Percentiles rank a stretch among this genome's conserved stretches.
Evolutionary conservation across 1,140 invertebrate species (phyloP).

Genomic region (Drosophila trapezifrons): DNA sequence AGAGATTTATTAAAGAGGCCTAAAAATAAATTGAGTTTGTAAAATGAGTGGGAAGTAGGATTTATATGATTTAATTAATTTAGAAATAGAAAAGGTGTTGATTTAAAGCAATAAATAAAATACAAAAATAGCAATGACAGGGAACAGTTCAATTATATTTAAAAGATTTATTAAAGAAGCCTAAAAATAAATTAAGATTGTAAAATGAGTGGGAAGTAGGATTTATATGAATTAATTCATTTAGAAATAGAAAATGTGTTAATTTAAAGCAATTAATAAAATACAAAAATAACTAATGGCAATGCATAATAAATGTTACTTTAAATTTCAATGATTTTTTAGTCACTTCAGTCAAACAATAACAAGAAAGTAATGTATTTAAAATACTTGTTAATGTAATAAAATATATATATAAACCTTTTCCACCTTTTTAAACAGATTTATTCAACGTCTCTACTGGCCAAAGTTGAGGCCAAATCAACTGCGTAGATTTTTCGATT

Average conservation of each 20-base stretch:
- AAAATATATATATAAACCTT: background rate
- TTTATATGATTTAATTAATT: background rate
- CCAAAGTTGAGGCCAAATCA: conserved; percentile 7
- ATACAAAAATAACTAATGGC: too few species aligned
- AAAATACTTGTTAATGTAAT: background rate
- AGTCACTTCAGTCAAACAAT: background rate
- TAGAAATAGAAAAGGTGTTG: background rate
- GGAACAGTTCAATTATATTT: too few species aligned
- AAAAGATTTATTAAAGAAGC: too few species aligned
- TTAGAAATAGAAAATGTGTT: background rate
- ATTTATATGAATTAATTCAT: background rate
- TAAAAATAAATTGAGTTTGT: too few species aligned
- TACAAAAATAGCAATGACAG: too few species aligned
- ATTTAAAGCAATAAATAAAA: too few species aligned
- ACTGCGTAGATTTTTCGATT: conserved; percentile 31
- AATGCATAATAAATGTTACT: too few species aligned
- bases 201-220: too few species aligned
- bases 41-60: too few species aligned
- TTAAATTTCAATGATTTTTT: background rate
- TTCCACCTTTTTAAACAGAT: background rate
- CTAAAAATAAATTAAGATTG: rapidly evolving
- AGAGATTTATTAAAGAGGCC: too few species aligned
- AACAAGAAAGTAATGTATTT: background rate
- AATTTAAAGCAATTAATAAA: too few species aligned
- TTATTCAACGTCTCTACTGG: conserved; percentile 1